Percentiles rank a stretch among this genome's conserved stretches.
These are phyloP conservation scores for Gobio occitaniae DNA, from an alignment of 2,797 vertebrate genomes.

Conservation along the genomic window DNA sequence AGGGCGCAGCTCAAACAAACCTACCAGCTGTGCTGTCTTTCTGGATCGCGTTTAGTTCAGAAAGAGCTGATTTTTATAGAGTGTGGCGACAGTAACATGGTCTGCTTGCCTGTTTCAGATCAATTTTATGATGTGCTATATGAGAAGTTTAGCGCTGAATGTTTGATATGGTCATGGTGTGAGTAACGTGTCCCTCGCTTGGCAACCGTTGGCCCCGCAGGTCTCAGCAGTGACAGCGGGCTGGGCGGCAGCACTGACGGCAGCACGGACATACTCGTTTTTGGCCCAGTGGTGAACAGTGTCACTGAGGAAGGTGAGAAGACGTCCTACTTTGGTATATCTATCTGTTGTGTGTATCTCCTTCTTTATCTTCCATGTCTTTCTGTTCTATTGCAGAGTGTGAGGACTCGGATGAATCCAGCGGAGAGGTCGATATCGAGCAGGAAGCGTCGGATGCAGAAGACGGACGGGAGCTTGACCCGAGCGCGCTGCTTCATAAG, in stretches of 20 bases:
- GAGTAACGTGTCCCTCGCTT: conserved; percentile 80
- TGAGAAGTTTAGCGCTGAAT: background rate
- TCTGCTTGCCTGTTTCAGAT: background rate
- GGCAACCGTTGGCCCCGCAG: conserved; percentile 85
- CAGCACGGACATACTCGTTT: conserved; percentile 84
- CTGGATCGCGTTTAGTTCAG: too few species aligned
- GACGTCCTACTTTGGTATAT: background rate
- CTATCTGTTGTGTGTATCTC: background rate
- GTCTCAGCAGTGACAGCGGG: conserved; percentile 97
- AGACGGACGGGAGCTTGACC: conserved; percentile 87
- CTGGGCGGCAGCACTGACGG: conserved; percentile 88
- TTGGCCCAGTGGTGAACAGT: conserved; percentile 83
- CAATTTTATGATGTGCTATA: background rate
- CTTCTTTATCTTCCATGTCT: background rate
- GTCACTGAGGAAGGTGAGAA: conserved; percentile 91
- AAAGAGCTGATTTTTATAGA: background rate
- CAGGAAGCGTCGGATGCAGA: conserved; percentile 88
- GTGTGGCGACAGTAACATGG: background rate
- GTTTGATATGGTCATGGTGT: conserved; percentile 50
- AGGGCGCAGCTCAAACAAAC: too few species aligned
- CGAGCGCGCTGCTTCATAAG: conserved; percentile 83
- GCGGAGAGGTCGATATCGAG: conserved; percentile 86
- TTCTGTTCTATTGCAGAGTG: conserved; percentile 65
- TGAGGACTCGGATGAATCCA: conserved; percentile 92
- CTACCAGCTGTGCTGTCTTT: too few species aligned